A percentile compares a stretch with the other conserved stretches of the same genome.
Conservation (phyloP, 2,797 vertebrate species). For the Dallia pectoralis region DNA sequence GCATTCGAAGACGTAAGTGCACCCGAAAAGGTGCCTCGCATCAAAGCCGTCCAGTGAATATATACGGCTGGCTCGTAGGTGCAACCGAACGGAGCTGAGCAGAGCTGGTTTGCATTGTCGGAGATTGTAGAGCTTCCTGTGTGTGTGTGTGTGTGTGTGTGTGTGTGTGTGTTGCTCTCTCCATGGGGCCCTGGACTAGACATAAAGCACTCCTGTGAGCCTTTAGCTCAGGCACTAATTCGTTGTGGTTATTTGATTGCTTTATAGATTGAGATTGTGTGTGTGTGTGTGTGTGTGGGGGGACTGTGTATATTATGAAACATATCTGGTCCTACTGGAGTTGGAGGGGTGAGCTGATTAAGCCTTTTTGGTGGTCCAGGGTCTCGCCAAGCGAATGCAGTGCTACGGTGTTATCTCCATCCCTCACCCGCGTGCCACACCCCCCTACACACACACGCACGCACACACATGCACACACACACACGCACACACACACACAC, state of each 20-base stretch:
- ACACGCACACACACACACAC: too few species aligned
- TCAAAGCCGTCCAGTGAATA: constrained; percentile 35
- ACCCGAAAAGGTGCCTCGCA: constrained; percentile 38
- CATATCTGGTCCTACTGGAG: constrained; percentile 22
- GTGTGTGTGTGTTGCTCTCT: not conserved
- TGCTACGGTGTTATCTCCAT: constrained; percentile 30
- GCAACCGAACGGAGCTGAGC: constrained; percentile 7
- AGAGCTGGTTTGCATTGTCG: constrained; percentile 32
- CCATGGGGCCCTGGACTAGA: constrained; percentile 4
- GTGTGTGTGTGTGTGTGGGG: not conserved
- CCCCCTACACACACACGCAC: not conserved
- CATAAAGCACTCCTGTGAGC: constrained; percentile 46
- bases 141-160: constrained; percentile 22
- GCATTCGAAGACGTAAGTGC: constrained; percentile 42
- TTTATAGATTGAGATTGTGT: constrained; percentile 59
- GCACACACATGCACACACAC: not conserved
- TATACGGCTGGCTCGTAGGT: constrained; percentile 39
- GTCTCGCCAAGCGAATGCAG: constrained; percentile 58
- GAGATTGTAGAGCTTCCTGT: constrained; percentile 47
- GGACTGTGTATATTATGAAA: constrained; percentile 32
- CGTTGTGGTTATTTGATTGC: constrained; percentile 47
- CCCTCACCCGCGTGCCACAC: constrained; percentile 37
- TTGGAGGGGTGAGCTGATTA: constrained; percentile 26
- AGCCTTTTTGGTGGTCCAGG: constrained; percentile 25
- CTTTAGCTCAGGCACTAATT: constrained; percentile 45